Evolutionary conservation across 2,888 invertebrate species (phyloP).

Genomic region (Xylocampa areola): DNA sequence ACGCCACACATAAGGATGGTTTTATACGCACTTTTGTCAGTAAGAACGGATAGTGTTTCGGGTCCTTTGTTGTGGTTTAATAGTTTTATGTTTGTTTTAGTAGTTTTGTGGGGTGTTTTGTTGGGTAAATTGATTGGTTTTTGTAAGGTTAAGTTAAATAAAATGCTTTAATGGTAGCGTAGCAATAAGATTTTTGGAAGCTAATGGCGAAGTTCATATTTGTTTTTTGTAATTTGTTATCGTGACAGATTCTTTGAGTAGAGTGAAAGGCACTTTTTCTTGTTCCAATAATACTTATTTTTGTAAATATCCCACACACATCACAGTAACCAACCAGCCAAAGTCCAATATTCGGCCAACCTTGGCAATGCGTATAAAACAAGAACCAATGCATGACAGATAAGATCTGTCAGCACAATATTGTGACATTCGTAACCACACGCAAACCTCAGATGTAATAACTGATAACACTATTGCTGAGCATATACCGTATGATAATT

Average conservation of each 20-base stretch:
- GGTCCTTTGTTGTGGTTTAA: slow-evolving; percentile 45
- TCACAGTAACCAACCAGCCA: too few relatives aligned
- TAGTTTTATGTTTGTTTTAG: slow-evolving; percentile 58
- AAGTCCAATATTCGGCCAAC: slow-evolving; percentile 33
- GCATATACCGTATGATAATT: slow-evolving; percentile 50
- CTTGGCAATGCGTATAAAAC: slow-evolving; percentile 25
- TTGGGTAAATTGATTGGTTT: neutral
- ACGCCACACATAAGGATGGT: slow-evolving; percentile 72
- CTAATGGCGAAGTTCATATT: too few relatives aligned
- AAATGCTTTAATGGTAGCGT: neutral
- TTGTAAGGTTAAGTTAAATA: neutral
- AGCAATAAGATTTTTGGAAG: neutral
- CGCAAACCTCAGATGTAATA: slow-evolving; percentile 54
- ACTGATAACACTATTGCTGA: slow-evolving; percentile 48
- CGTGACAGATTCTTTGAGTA: too few relatives aligned
- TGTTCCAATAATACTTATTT: too few relatives aligned
- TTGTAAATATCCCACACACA: too few relatives aligned
- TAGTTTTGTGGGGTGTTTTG: slow-evolving; percentile 19
- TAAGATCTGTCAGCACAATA: slow-evolving; percentile 44
- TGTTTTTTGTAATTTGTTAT: too few relatives aligned
- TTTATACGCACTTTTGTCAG: slow-evolving; percentile 69
- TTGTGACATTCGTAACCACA: slow-evolving; percentile 30
- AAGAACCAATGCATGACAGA: slow-evolving; percentile 47
- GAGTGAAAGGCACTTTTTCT: too few relatives aligned
- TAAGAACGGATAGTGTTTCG: slow-evolving; percentile 25